A percentile compares a stretch with the other conserved stretches of the same genome.
Evolutionary conservation across 2,797 vertebrate genomes (phyloP).

Genomic region (Fundulus diaphanus): DNA sequence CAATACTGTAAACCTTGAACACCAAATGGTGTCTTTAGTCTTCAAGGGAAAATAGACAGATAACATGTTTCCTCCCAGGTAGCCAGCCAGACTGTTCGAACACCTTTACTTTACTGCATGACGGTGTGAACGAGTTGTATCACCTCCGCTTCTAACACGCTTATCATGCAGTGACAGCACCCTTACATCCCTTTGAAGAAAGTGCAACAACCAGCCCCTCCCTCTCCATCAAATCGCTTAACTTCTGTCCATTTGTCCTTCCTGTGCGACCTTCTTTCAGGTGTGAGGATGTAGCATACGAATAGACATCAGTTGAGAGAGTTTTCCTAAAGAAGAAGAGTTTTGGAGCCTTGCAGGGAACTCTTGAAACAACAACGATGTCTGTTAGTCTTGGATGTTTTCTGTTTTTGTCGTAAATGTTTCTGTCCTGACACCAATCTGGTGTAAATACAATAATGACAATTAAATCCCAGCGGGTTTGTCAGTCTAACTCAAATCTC

Average conservation of each 20-base stretch:
- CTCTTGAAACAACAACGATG: background rate
- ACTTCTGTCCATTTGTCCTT: slow-evolving; percentile 32
- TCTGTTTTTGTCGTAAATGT: background rate
- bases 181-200: slow-evolving; percentile 49
- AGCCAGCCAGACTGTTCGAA: slow-evolving; percentile 22
- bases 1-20: slow-evolving; percentile 26
- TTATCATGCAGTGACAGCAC: slow-evolving; percentile 64
- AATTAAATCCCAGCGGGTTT: too few species aligned
- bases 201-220: slow-evolving; percentile 24
- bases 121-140: slow-evolving; percentile 42
- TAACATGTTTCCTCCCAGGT: slow-evolving; percentile 40
- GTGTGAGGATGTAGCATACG: slow-evolving; percentile 28
- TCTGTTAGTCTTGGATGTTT: background rate
- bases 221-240: slow-evolving; percentile 29
- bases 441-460: background rate
- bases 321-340: slow-evolving; percentile 1
- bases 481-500: background rate
- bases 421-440: background rate
- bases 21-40: slow-evolving; percentile 28
- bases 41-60: slow-evolving; percentile 18
- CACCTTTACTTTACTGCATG: slow-evolving; percentile 35
- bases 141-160: slow-evolving; percentile 54
- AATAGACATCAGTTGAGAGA: slow-evolving; percentile 17
- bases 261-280: slow-evolving; percentile 22
- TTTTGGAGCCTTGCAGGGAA: background rate